Percentiles rank a stretch among this genome's conserved stretches.
These are phyloP conservation scores for Melanotaenia maccullochi DNA, from an alignment of 2,797 vertebrate species.

Conservation along the genomic window DNA sequence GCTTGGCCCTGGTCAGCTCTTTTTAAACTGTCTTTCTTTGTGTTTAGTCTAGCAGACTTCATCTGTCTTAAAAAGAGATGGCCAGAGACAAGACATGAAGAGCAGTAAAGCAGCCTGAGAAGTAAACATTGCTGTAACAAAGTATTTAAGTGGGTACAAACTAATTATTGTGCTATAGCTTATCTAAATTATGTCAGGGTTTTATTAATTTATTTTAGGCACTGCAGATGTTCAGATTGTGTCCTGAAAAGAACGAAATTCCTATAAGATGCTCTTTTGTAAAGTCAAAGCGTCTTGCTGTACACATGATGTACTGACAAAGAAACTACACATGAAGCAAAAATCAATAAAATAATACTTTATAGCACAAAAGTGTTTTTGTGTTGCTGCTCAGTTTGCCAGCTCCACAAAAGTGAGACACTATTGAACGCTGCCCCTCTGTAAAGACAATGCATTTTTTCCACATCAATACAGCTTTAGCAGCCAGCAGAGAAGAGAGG, in stretches of 20 bases:
- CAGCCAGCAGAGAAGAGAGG: constrained; percentile 28
- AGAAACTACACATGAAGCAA: not conserved
- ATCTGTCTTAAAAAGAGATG: constrained; percentile 43
- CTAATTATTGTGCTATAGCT: constrained; percentile 14
- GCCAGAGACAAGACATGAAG: not conserved
- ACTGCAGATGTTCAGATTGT: not conserved
- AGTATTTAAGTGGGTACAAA: constrained; percentile 17
- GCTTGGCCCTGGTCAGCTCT: constrained; percentile 35
- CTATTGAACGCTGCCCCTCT: constrained; percentile 37
- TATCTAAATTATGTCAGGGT: not conserved
- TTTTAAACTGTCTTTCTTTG: constrained; percentile 38
- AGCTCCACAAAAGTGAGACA: constrained; percentile 25
- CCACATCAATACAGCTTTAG: constrained; percentile 59
- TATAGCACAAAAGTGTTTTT: constrained; percentile 9
- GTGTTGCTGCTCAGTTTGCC: constrained; percentile 21
- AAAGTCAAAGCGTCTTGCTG: not conserved
- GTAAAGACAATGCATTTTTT: constrained; percentile 44
- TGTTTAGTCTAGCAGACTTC: constrained; percentile 70
- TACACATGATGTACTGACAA: constrained; percentile 19
- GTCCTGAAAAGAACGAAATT: constrained; percentile 2
- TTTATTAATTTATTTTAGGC: not conserved
- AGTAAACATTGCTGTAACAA: constrained; percentile 18
- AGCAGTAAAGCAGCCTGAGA: constrained; percentile 1
- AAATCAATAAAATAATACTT: constrained; percentile 52
- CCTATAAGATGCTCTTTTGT: constrained; percentile 12